Conservation (phyloP, 2,888 invertebrate species). For the Melinaea marsaeus region DNA sequence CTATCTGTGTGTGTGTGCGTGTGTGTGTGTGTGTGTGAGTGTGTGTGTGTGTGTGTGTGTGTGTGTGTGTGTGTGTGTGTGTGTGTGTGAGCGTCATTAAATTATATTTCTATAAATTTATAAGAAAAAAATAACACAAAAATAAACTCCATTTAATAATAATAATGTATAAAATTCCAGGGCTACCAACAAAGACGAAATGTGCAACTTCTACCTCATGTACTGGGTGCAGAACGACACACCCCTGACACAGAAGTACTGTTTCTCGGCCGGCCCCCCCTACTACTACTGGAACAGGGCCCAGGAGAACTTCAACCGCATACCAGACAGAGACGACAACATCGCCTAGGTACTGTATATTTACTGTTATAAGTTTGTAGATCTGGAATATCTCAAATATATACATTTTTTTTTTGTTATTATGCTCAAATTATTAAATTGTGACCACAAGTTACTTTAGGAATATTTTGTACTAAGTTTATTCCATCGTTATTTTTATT, state of each 20-base stretch:
- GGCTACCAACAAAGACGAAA: slow-evolving; percentile 91
- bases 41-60: no score
- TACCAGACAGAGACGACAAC: slow-evolving; percentile 85
- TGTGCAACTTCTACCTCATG: slow-evolving; percentile 98
- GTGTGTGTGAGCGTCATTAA: no score
- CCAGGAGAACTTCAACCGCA: slow-evolving; percentile 81
- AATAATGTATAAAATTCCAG: slow-evolving; percentile 58
- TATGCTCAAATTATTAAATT: no score
- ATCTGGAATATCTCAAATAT: not conserved
- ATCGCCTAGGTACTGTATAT: slow-evolving; percentile 38
- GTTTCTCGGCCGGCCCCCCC: slow-evolving; percentile 91
- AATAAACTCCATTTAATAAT: not conserved
- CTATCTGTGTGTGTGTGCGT: no score
- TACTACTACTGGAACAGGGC: slow-evolving; percentile 87
- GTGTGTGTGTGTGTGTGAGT: no score
- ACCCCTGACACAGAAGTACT: slow-evolving; percentile 87
- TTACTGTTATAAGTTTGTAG: not conserved
- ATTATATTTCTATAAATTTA: no score
- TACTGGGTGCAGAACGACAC: slow-evolving; percentile 89
- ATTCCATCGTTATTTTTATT: no score
- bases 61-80: no score
- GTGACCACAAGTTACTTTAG: no score
- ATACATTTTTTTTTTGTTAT: no score
- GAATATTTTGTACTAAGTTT: no score
- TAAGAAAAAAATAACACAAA: not conserved